Base-by-base conservation (phyloP, 2,113 vertebrate genomes). In the Lampris incognitus region DNA sequence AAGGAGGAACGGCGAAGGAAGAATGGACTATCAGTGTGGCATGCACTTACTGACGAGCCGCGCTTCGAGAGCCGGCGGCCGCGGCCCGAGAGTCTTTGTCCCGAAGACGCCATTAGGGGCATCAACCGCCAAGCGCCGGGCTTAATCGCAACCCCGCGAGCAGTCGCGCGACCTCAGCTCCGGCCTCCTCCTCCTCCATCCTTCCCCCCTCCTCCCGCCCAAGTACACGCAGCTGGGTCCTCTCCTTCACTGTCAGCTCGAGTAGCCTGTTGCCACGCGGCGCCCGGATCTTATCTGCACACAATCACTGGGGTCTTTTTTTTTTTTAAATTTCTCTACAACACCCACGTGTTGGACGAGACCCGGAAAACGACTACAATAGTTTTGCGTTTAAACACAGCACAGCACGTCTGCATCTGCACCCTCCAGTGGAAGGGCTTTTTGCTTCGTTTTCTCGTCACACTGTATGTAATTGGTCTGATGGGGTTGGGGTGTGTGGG, bases 261-360 rank as follows among this genome's bases (percentile, higher is more conserved):
- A 55, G 70, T 77, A 77, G 81, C 78, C 83, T 62, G 79, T 84
- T 74, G 84, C 81, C 74, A 73, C 79, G 67, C 75, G 13, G 63
- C 9, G 40, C 49, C 72, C 65, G 44, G 72, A 76, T 86, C 76
- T 77, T 82, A 86, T 90, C 89, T 85, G 87, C 87, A 84, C 85
- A 80, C 83, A 90, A 91, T 92, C 87, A 88, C 88, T 74, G 86
- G 24, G 24, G 24, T 24, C 24, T 24, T 24, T 24, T 24, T 24
- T 24, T 24, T 87, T 86, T 84, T 85, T 88, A 89, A 89, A 92
- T 92, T 91, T 88, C 79, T 9, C 71, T 82, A 88, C 85, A 86
- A 85, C 87, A 82, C 68, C 36, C 38, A 13, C 63, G 73, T 61
- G 81, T 83, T 63, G 85, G 87, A 86, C 59, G 72, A 75, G 73